Conservation (phyloP, 2,888 invertebrate species). For the Synanthedon andrenaeformis region DNA sequence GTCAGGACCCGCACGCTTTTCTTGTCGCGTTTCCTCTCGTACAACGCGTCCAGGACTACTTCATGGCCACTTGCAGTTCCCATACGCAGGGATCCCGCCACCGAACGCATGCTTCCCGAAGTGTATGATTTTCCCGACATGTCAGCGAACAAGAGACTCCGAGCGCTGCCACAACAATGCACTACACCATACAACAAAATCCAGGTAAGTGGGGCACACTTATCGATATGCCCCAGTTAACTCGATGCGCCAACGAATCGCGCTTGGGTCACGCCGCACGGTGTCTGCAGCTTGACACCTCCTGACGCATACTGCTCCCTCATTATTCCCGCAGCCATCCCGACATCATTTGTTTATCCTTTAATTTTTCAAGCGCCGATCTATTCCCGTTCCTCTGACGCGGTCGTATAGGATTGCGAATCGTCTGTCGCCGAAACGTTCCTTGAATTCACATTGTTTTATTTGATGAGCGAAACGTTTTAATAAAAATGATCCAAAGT, state of each 20-base stretch:
- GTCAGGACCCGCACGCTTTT: slow-evolving; percentile 92
- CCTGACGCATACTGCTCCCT: slow-evolving; percentile 58
- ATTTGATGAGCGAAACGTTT: neutral
- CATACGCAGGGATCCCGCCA: slow-evolving; percentile 54
- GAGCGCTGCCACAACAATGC: slow-evolving; percentile 16
- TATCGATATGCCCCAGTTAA: slow-evolving; percentile 15
- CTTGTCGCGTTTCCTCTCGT: slow-evolving; percentile 87
- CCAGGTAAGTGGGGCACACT: slow-evolving; percentile 60
- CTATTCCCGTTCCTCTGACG: slow-evolving; percentile 66
- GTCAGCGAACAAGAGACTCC: neutral
- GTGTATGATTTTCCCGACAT: slow-evolving; percentile 53
- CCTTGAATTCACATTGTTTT: slow-evolving; percentile 49
- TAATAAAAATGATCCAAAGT: neutral
- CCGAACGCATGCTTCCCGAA: slow-evolving; percentile 67
- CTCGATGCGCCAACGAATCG: slow-evolving; percentile 40
- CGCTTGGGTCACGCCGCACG: slow-evolving; percentile 50
- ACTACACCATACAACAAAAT: slow-evolving; percentile 22
- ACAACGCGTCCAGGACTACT: slow-evolving; percentile 78
- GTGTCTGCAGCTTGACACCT: slow-evolving; percentile 64
- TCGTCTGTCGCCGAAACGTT: slow-evolving; percentile 47
- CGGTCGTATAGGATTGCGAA: slow-evolving; percentile 41
- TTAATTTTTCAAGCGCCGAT: slow-evolving; percentile 55
- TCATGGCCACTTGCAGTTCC: slow-evolving; percentile 53
- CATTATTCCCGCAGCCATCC: slow-evolving; percentile 57
- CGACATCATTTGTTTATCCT: slow-evolving; percentile 68